Evolutionary conservation across 2,888 invertebrate genomes (phyloP), one percentile per base, ranked within the genome.

Genomic region (Iphiclides podalirius): DNA sequence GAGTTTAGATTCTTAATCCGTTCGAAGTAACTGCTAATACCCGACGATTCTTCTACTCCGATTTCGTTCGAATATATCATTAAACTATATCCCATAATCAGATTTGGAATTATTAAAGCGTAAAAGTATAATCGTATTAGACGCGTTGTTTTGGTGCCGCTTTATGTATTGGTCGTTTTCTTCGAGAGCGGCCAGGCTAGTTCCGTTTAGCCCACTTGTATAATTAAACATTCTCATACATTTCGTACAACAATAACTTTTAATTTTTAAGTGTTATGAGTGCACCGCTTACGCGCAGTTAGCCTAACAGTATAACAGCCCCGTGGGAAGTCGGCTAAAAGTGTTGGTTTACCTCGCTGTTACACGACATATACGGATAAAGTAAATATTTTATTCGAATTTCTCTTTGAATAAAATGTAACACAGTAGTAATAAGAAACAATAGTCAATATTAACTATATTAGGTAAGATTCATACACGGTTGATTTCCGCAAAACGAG

Each of bases 151-250:
- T 61, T 52, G 47, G 52, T 59, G 55, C 41, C 57, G 58, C 63
- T 60, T 60, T 64, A 63, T 63, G 65, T 64, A 52, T 48, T 72
- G 73, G 73, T 75, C 75, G 79, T 80, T 81, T 81, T 84, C 79
- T 66, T 77, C 73, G 59, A 53, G 11, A 61, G 60, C 62, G 70
- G 66, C 64, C 67, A 64, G 63, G 64, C 65, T 71, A 72, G 75
- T 75, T 79, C 77, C 77, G 77, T 79, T 80, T 78, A 79, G 73
- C 70, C 76, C 75, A 79, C 64, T 84, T 86, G 86, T 81, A 80
- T 84, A 86, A 84, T 84, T 87, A 86, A 81, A 85, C 79, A 86
- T 83, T 85, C 85, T 79, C 88, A 87, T 86, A 83, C 79, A 72
- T 79, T 83, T 75, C 77, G 71, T 76, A 70, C 72, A 79, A 87